Percentiles rank a stretch among this genome's conserved stretches.
Conservation (phyloP, 2,888 invertebrate genomes). For the Molanna angustata region DNA sequence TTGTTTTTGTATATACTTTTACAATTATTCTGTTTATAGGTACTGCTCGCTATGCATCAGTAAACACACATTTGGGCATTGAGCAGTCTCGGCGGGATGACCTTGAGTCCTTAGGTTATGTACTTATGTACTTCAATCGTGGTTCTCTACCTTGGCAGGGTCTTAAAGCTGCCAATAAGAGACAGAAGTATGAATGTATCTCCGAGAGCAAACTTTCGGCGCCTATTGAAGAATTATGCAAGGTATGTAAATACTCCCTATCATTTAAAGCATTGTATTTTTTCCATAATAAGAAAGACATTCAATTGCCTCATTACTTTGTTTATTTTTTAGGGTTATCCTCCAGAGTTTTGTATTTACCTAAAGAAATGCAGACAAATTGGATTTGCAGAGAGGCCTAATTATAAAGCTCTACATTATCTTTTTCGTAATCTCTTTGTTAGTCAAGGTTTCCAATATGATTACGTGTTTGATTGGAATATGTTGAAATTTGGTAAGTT, state of each 20-base stretch:
- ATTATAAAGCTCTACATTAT: constrained; percentile 94
- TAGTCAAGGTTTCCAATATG: constrained; percentile 95
- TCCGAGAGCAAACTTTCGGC: constrained; percentile 99
- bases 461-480: constrained; percentile 99
- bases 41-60: constrained; percentile 94
- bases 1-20: no score
- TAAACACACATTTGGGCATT: constrained; percentile 98
- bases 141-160: constrained; percentile 99
- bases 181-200: constrained; percentile 99
- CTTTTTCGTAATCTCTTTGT: constrained; percentile 96
- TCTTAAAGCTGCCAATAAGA: constrained; percentile 96
- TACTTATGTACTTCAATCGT: constrained; percentile 99
- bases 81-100: constrained; percentile 98
- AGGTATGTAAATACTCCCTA: no score
- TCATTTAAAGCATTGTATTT: no score
- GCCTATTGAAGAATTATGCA: constrained; percentile 79
- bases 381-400: constrained; percentile 96
- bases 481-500: constrained; percentile 90
- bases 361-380: constrained; percentile 95
- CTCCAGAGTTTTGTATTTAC: constrained; percentile 93
- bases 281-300: no score
- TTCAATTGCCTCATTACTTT: no score
- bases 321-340: constrained; percentile 56
- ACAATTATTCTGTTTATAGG: no score
- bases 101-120: constrained; percentile 97